phyloP scores from a whole-genome alignment of 2,797 vertebrate species.

The Cyprinodon diabolis region DNA sequence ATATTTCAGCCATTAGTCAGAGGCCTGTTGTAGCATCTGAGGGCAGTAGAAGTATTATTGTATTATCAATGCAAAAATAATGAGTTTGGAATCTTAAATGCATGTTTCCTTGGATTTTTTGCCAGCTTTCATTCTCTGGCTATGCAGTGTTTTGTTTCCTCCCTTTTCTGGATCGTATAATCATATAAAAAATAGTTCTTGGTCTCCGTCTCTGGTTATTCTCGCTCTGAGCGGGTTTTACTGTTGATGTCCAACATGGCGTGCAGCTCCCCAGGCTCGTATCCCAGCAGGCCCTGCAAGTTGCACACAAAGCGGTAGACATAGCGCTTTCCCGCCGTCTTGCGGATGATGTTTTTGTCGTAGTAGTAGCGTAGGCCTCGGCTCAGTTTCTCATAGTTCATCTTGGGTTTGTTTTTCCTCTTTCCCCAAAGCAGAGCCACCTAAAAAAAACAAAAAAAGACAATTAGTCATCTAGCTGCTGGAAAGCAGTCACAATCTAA shows the following conservation, averaged over 20 bases:
- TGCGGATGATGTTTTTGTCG: conserved; percentile 83
- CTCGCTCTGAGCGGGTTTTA: conserved; percentile 84
- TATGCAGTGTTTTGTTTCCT: neutral
- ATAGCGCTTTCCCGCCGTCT: conserved; percentile 92
- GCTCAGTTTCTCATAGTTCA: conserved; percentile 83
- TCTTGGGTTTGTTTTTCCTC: conserved; percentile 83
- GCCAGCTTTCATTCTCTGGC: too few relatives aligned
- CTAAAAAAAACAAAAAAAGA: conserved; percentile 39
- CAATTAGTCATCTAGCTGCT: neutral
- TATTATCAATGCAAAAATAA: too few relatives aligned
- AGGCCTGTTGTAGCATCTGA: too few relatives aligned
- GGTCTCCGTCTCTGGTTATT: neutral
- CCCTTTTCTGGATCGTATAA: neutral
- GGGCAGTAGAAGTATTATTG: too few relatives aligned
- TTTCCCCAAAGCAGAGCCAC: conserved; percentile 79
- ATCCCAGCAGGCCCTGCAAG: conserved; percentile 96
- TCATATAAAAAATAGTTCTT: neutral
- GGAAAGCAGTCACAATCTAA: neutral
- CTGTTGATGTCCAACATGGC: conserved; percentile 89
- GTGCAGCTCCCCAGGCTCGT: conserved; percentile 95
- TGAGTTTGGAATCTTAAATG: too few relatives aligned
- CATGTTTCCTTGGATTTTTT: too few relatives aligned
- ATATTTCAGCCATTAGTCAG: too few relatives aligned
- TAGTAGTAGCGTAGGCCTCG: conserved; percentile 82
- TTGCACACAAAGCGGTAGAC: conserved; percentile 99